phyloP scores from a whole-genome alignment of 2,888 invertebrate genomes.

The Ennomos erosarius region DNA sequence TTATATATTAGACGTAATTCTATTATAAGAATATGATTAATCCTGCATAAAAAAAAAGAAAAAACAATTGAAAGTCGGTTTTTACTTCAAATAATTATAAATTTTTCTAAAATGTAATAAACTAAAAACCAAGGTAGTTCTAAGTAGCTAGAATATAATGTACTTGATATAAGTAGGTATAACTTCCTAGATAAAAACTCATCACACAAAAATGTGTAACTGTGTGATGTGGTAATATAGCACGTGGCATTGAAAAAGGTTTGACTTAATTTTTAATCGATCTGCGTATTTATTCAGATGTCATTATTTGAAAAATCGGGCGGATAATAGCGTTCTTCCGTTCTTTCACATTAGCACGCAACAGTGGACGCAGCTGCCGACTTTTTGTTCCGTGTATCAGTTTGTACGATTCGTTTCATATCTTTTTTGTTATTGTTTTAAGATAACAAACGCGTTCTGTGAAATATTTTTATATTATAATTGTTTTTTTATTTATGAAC shows the following conservation, averaged over 20 bases:
- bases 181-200: too few species aligned
- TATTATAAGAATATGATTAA: too few species aligned
- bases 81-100: too few species aligned
- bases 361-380: constrained; percentile 64
- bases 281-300: constrained; percentile 67
- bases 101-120: too few species aligned
- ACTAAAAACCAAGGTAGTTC: too few species aligned
- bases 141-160: too few species aligned
- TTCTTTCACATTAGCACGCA: constrained; percentile 59
- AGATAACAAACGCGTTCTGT: constrained; percentile 12
- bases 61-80: too few species aligned
- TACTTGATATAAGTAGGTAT: too few species aligned
- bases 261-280: constrained; percentile 47
- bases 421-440: constrained; percentile 12
- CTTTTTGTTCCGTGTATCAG: constrained; percentile 47
- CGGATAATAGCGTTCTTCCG: constrained; percentile 55
- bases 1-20: too few species aligned
- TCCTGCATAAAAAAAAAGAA: too few species aligned
- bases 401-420: constrained; percentile 35
- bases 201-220: background rate
- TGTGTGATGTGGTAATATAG: constrained; percentile 15
- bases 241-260: constrained; percentile 44
- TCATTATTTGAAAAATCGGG: constrained; percentile 65
- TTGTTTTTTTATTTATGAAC: too few species aligned
- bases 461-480: too few species aligned